A percentile compares a stretch with the other conserved stretches of the same genome.
These are phyloP conservation scores for Cerastis rubricosa DNA, from an alignment of 2,888 invertebrate genomes.

Conservation along the genomic window DNA sequence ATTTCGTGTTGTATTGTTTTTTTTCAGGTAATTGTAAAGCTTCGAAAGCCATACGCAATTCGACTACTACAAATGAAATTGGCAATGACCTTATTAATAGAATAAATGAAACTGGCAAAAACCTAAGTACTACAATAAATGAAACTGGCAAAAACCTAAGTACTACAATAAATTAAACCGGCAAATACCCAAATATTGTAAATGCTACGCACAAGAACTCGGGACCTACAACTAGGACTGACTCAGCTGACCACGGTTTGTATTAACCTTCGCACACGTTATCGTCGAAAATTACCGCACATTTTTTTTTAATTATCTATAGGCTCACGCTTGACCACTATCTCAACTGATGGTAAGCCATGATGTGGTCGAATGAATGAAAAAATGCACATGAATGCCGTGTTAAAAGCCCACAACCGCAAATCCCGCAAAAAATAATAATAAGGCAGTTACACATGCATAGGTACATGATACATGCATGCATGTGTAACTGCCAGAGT, in stretches of 20 bases:
- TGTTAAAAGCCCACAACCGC: background rate
- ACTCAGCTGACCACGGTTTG: conserved; percentile 1
- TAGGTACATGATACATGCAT: no score
- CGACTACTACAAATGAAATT: background rate
- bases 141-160: background rate
- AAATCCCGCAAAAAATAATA: background rate
- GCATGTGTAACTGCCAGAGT: no score
- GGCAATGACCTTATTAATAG: no score
- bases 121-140: background rate
- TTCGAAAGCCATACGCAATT: background rate
- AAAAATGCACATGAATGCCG: no score
- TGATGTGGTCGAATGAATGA: no score
- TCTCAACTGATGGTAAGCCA: no score
- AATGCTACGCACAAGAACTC: background rate
- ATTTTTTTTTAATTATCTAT: no score
- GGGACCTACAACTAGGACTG: background rate
- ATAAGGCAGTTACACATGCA: no score
- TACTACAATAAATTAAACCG: background rate
- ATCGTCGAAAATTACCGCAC: background rate
- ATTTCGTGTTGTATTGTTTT: background rate
- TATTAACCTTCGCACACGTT: background rate
- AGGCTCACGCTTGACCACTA: no score
- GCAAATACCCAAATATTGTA: background rate
- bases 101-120: no score
- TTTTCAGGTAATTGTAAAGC: background rate